Evolutionary conservation across 2,113 vertebrate species (phyloP).

Genomic region (Terrapene triunguis): DNA sequence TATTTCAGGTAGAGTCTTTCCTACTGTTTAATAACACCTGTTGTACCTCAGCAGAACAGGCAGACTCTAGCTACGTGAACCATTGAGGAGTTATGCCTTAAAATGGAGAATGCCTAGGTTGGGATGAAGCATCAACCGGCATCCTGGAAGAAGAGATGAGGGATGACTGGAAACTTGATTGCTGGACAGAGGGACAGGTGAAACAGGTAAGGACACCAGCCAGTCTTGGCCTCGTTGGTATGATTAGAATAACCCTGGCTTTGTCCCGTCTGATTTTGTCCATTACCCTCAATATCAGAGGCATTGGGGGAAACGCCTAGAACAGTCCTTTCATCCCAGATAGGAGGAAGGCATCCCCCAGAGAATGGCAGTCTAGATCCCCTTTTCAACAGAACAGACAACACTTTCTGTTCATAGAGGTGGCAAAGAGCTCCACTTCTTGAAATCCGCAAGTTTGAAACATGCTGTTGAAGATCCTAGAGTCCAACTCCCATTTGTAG

Average conservation of each 20-base stretch:
- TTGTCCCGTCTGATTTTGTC: not conserved
- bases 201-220: not conserved
- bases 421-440: not conserved
- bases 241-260: not conserved
- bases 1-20: not conserved
- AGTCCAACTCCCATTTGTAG: not conserved
- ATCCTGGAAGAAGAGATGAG: not conserved
- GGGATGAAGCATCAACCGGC: not conserved
- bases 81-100: not conserved
- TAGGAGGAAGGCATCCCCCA: not conserved
- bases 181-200: not conserved
- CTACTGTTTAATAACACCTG: not conserved
- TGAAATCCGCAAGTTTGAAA: not conserved
- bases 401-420: not conserved
- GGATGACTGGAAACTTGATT: not conserved
- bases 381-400: not conserved
- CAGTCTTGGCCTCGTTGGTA: not conserved
- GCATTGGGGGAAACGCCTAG: not conserved
- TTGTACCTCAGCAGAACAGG: not conserved
- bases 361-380: not conserved
- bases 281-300: not conserved
- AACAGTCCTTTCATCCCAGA: not conserved
- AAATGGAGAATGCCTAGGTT: not conserved
- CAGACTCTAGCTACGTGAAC: not conserved
- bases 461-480: not conserved